Base-by-base conservation (phyloP, 2,888 invertebrate species). In the Monochamus alternatus region DNA sequence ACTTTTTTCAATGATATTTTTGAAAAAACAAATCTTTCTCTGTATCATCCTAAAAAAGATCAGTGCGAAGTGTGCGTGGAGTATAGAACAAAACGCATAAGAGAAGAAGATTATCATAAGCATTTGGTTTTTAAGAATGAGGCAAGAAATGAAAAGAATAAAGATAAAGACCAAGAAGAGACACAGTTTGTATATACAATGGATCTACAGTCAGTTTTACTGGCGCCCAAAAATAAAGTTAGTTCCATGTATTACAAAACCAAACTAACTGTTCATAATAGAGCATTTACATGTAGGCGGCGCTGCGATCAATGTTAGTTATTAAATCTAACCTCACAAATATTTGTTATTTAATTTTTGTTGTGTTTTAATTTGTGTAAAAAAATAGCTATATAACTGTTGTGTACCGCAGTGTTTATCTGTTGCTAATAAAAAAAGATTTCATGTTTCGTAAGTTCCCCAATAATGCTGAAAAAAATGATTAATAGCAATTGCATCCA, bases 121-220 rank as follows among this genome's bases (percentile, higher is more conserved):
- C 65, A 65, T 22, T 44, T 14, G 22, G 2, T 9, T 14, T 2
- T 43, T 8, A 47, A 65, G 44, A 14, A 65, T 44, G 65, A 65
- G 22, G 65, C 65, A 10, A 70, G 75, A 58, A 43, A 59, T 10
- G 78, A 71, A 58, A 77, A 80, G 66, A 30, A 51, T 9, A 32
- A 52, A 52, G 77, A 78, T 22, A 32, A 44, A 52, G 77, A 76
- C 47, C 5, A 22, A 22, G 30, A 58, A 79, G 75, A 76, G 60
- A 76, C 65, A 32, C 55, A 71, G 31, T 76, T 66, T 75, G 62
- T 65, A 30, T 76, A 64, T 31, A 72, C 73, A 5, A 74, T 81
- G 70, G 78, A 79, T 59, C 58, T 78, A 14, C 75, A 76, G 55
- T 74, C 75, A 32, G 79, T 80, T 10, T 65, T 80, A 44, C 31